Evolutionary conservation across 2,113 vertebrate species (phyloP), one percentile per base, ranked within the genome.

Genomic region (Monarcha castaneiventris): DNA sequence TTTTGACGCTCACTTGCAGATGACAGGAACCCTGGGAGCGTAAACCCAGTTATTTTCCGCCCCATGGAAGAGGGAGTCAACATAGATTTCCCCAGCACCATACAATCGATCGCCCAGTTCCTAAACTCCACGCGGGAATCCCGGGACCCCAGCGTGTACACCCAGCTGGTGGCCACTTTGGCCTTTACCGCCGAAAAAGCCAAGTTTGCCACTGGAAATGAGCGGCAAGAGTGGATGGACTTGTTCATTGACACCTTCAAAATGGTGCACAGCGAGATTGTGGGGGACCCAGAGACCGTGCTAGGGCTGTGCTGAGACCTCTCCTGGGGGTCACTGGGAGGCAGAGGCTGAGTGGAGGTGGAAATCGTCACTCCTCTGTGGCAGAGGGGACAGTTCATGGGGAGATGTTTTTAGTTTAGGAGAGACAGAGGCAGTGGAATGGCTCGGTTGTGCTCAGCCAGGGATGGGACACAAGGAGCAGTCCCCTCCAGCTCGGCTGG

Each of bases 1-100:
- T 99, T 98, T 98, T 99, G 98, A 98, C 99, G 71, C 99, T 99
- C 99, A 98, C 98, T 99, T 99, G 97, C 99, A 99, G 99, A 99
- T 99, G 98, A 97, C 98, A 97, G 96, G 92, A 89, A 97, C 96
- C 94, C 97, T 94, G 97, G 98, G 96, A 97, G 96, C 94, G 96
- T 97, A 98, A 98, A 98, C 98, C 97, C 94, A 97, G 96, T 98
- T 97, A 97, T 98, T 98, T 99, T 98, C 98, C 98, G 97, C 97
- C 97, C 98, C 97, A 98, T 98, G 81, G 98, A 99, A 98, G 99
- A 99, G 98, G 98, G 98, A 97, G 98, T 97, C 84, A 97, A 98
- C 91, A 97, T 97, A 97, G 73, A 97, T 97, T 98, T 99, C 96
- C 99, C 99, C 97, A 99, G 97, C 98, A 99, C 98, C 98, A 97